Evolutionary conservation across 2,888 invertebrate species (phyloP).

Genomic region (Zelleria hepariella): DNA sequence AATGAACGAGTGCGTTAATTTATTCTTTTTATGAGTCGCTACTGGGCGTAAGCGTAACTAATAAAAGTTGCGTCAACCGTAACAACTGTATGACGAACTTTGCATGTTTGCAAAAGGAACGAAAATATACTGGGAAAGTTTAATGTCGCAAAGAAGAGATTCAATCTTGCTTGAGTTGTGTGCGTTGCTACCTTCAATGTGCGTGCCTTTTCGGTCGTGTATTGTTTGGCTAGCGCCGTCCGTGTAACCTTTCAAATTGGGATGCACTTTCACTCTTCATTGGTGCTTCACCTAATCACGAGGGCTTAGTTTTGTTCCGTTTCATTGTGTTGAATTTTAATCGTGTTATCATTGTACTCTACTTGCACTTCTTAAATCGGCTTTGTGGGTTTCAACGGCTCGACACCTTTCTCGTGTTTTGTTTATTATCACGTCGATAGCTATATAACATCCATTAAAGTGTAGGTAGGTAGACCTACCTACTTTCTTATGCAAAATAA

Average conservation of each 20-base stretch:
- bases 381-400: too few species aligned
- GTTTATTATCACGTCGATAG: too few species aligned
- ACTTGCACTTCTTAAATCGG: too few species aligned
- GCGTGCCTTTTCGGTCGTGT: neutral
- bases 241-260: neutral
- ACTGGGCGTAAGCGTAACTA: neutral
- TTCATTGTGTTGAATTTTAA: too few species aligned
- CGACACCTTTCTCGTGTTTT: too few species aligned
- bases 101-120: neutral
- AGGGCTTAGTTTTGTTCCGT: neutral
- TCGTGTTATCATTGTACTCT: too few species aligned
- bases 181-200: neutral
- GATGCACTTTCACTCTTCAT: neutral
- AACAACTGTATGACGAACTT: neutral
- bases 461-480: too few species aligned
- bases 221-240: neutral
- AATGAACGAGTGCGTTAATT: neutral
- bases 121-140: neutral
- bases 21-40: neutral
- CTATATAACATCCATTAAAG: too few species aligned
- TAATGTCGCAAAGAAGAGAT: neutral
- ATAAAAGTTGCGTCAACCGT: neutral
- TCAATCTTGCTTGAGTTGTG: neutral
- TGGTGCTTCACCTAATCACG: neutral
- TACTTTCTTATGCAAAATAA: too few species aligned